Percentiles rank a stretch among this genome's conserved stretches.
Conservation (phyloP, 2,888 invertebrate genomes). For the Acronicta alni region DNA sequence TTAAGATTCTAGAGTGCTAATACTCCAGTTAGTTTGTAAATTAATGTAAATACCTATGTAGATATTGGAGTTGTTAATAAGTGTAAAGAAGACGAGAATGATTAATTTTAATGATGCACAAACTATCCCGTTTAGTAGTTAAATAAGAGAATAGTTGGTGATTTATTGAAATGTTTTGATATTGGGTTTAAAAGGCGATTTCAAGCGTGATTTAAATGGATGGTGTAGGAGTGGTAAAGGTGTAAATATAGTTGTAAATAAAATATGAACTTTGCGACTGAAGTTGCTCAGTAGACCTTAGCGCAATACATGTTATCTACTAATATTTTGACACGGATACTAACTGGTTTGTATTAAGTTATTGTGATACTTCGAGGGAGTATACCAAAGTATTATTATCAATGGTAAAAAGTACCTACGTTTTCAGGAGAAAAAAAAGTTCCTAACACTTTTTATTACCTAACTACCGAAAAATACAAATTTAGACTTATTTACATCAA, state of each 20-base stretch:
- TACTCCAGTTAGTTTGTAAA: slow-evolving; percentile 80
- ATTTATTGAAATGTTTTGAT: slow-evolving; percentile 30
- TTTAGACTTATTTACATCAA: slow-evolving; percentile 49
- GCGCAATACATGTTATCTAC: slow-evolving; percentile 12
- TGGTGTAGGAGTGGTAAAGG: slow-evolving; percentile 25
- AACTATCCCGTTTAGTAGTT: slow-evolving; percentile 63
- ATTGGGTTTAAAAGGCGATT: slow-evolving; percentile 24
- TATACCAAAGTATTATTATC: slow-evolving; percentile 78
- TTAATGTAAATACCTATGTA: slow-evolving; percentile 81
- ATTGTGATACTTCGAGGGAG: slow-evolving; percentile 56
- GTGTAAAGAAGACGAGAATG: slow-evolving; percentile 70
- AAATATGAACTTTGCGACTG: slow-evolving; percentile 7
- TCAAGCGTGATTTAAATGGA: slow-evolving; percentile 12
- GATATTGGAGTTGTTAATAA: slow-evolving; percentile 78
- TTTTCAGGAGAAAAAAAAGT: slow-evolving; percentile 73
- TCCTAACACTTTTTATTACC: slow-evolving; percentile 71
- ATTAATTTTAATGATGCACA: slow-evolving; percentile 77
- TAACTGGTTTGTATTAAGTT: slow-evolving; percentile 45
- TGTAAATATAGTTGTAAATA: slow-evolving; percentile 36
- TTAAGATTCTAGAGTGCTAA: slow-evolving; percentile 76
- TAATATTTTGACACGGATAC: slow-evolving; percentile 34
- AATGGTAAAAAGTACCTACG: slow-evolving; percentile 61
- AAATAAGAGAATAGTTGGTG: slow-evolving; percentile 38
- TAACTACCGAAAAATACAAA: slow-evolving; percentile 44
- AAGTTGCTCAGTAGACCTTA: slow-evolving; percentile 23